Percentiles rank a stretch among this genome's conserved stretches.
phyloP scores from a whole-genome alignment of 1,140 invertebrate genomes.

The Acyrthosiphon pisum region DNA sequence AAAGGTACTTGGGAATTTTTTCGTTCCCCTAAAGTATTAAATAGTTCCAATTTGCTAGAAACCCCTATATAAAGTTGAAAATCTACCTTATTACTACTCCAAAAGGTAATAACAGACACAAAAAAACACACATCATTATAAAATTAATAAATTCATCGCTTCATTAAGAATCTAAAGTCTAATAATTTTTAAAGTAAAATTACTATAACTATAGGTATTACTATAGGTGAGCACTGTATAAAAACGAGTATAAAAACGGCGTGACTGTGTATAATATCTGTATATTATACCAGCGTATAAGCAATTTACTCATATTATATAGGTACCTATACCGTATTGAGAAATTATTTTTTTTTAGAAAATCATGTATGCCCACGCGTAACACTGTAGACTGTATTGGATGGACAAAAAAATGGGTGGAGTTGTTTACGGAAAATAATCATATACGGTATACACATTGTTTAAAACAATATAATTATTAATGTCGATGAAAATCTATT shows the following conservation, averaged over 20 bases:
- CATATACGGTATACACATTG: not conserved
- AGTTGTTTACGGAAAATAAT: not conserved
- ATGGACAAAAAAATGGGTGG: not conserved
- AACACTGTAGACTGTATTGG: not conserved
- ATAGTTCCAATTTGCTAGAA: not conserved
- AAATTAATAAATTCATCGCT: not conserved
- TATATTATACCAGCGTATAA: not conserved
- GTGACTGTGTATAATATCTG: no score
- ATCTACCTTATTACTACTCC: not conserved
- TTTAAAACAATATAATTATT: constrained; percentile 32
- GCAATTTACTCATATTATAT: not conserved
- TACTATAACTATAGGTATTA: no score
- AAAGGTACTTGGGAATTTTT: no score
- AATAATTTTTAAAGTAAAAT: not conserved
- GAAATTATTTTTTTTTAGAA: not conserved
- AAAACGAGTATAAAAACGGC: not conserved
- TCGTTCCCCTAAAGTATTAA: no score
- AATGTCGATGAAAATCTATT: constrained; percentile 32
- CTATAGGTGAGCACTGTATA: not conserved
- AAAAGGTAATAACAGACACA: not conserved
- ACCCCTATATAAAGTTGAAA: not conserved
- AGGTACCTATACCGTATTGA: not conserved
- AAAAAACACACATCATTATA: not conserved
- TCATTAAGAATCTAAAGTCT: not conserved
- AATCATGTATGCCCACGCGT: not conserved